Conservation (phyloP, 2,888 invertebrate species). For the Hartigia nigra region DNA sequence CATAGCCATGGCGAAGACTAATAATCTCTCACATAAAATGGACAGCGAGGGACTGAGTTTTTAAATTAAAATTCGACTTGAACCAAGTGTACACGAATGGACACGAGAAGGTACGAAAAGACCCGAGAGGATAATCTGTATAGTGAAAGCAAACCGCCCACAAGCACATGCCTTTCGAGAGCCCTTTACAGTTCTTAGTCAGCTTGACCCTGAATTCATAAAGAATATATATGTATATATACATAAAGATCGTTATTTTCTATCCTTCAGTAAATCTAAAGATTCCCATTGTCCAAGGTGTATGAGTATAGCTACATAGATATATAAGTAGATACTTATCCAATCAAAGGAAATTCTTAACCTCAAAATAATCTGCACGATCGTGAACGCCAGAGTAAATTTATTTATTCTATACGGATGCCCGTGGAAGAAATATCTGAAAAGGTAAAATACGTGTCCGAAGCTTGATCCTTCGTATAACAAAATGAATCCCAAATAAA, state of each 20-base stretch:
- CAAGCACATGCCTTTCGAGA: conserved; percentile 8
- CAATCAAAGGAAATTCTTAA: not conserved
- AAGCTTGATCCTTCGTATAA: not conserved
- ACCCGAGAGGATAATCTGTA: not conserved
- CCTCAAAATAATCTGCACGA: not conserved
- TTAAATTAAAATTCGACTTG: not conserved
- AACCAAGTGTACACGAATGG: not conserved
- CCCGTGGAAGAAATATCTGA: not conserved
- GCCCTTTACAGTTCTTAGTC: not conserved
- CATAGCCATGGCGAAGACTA: not conserved
- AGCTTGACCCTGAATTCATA: not conserved
- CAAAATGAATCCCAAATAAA: not conserved
- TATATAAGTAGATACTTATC: not conserved
- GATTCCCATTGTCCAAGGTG: not conserved
- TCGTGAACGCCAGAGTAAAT: not conserved
- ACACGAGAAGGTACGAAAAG: not conserved
- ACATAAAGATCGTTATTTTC: not conserved
- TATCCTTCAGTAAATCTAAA: not conserved
- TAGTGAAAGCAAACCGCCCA: conserved; percentile 18
- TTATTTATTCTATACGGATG: not conserved
- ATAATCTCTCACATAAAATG: not conserved
- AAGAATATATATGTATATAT: not conserved
- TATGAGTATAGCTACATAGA: not conserved
- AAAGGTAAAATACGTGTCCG: not conserved
- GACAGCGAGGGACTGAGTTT: not conserved